Percentiles rank a stretch among this genome's conserved stretches.
Conservation (phyloP, 2,888 invertebrate species). For the Himalopsyche japonica region DNA sequence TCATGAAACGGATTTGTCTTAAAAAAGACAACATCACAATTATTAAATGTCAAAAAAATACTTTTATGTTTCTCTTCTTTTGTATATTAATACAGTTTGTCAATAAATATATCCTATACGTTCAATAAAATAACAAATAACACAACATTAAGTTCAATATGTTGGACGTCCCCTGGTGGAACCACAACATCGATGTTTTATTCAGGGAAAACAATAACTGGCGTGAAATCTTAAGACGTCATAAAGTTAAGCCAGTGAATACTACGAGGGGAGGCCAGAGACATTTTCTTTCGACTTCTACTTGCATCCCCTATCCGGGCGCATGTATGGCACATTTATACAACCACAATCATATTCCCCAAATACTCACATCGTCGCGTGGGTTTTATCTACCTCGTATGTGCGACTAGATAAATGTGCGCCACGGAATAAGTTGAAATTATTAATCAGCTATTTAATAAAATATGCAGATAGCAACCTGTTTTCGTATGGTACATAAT, state of each 20-base stretch:
- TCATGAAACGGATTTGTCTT: too few species aligned
- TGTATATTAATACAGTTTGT: too few species aligned
- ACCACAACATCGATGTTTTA: background rate
- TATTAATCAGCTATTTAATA: background rate
- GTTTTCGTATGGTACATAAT: too few species aligned
- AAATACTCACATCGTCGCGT: background rate
- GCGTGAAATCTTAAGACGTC: conserved; percentile 1
- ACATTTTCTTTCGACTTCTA: background rate
- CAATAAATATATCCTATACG: background rate
- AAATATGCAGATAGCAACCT: background rate
- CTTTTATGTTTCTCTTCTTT: too few species aligned
- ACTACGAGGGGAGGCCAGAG: background rate
- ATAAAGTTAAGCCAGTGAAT: background rate
- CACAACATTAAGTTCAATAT: background rate
- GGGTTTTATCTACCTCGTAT: background rate
- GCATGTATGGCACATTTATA: background rate
- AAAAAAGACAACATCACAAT: too few species aligned
- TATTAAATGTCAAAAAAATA: too few species aligned
- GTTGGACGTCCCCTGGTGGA: background rate
- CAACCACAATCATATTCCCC: background rate
- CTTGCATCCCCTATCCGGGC: background rate
- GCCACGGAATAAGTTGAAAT: background rate
- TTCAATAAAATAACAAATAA: background rate
- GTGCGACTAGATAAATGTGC: background rate
- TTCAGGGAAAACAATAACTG: background rate